phyloP scores from a whole-genome alignment of 1,140 invertebrate species.

The fruit fly (Drosophila melanogaster) region DNA sequence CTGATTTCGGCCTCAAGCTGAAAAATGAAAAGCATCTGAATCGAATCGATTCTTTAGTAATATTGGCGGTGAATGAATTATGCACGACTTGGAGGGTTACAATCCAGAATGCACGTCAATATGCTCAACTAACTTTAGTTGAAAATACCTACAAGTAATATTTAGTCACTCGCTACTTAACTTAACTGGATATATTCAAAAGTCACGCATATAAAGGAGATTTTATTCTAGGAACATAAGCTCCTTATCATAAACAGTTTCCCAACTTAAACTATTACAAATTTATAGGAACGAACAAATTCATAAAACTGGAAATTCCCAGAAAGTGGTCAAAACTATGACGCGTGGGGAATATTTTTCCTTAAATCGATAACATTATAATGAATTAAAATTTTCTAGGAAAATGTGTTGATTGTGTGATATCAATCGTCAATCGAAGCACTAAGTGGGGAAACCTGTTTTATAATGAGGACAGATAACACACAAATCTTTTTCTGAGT shows the following conservation, averaged over 20 bases:
- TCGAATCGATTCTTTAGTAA: background rate
- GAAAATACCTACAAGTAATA: background rate
- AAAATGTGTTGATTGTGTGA: too few relatives aligned
- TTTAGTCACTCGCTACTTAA: too few relatives aligned
- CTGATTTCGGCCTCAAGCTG: conserved; percentile 8
- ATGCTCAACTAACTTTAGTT: background rate
- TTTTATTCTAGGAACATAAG: background rate
- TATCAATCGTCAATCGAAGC: too few relatives aligned
- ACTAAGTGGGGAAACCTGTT: background rate
- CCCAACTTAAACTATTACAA: background rate
- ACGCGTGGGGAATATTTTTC: background rate
- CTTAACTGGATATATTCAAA: too few relatives aligned
- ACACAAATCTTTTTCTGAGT: too few relatives aligned
- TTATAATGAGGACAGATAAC: too few relatives aligned
- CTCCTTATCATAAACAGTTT: background rate
- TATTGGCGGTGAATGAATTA: conserved; percentile 9
- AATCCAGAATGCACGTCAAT: background rate
- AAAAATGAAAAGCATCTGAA: background rate
- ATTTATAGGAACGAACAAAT: background rate
- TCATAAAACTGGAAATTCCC: background rate
- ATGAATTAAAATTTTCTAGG: too few relatives aligned
- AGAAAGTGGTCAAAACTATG: background rate
- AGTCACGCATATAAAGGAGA: too few relatives aligned
- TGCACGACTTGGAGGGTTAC: background rate
- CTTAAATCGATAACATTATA: background rate